These are phyloP conservation scores for Microctenopoma steveboyesi DNA, from an alignment of 2,797 vertebrate genomes.

Conservation along the genomic window DNA sequence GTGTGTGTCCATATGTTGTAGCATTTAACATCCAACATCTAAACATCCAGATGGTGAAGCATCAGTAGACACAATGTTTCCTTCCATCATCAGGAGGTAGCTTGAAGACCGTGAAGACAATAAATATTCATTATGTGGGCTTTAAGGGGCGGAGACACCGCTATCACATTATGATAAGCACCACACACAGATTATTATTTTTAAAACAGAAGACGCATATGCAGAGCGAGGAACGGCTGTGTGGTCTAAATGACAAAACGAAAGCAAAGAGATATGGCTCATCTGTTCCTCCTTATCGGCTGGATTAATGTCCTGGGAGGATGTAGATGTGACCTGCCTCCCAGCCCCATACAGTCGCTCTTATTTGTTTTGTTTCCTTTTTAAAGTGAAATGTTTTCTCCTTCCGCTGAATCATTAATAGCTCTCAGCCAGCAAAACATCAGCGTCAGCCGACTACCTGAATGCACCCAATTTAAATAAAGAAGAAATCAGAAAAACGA, in stretches of 20 bases:
- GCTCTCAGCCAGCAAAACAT: no score
- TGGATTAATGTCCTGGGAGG: not conserved
- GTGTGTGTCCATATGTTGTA: conserved; percentile 64
- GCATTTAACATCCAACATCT: conserved; percentile 63
- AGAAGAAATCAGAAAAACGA: no score
- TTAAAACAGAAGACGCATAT: not conserved
- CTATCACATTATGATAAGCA: conserved; percentile 7
- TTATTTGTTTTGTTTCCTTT: no score
- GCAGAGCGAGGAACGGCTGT: not conserved
- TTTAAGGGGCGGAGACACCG: not conserved
- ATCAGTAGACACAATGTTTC: conserved; percentile 62
- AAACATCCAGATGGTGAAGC: conserved; percentile 74
- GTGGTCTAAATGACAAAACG: conserved; percentile 16
- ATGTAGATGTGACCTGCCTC: no score
- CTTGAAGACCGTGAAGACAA: conserved; percentile 41
- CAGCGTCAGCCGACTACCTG: no score
- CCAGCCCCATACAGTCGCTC: no score
- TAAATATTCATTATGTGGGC: conserved; percentile 52
- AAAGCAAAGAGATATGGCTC: not conserved
- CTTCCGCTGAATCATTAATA: no score
- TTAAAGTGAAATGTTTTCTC: no score
- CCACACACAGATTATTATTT: not conserved
- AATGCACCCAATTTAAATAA: no score
- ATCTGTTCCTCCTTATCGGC: not conserved
- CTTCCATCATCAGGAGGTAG: conserved; percentile 57